Conservation (phyloP, 53 echinoderm and acorn worm species). For the Stichopus horrens region DNA sequence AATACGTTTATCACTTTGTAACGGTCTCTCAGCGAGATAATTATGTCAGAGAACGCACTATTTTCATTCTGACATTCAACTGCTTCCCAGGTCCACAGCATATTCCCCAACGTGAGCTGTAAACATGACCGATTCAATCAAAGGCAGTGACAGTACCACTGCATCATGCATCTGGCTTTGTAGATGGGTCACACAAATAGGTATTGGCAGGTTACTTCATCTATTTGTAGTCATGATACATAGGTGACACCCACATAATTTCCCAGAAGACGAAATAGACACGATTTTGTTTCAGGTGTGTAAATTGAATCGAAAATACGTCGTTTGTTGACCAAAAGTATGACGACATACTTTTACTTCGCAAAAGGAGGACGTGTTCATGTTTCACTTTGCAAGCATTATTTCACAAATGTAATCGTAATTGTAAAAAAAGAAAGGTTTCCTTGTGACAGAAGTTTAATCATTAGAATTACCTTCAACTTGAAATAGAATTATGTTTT, state of each 20-base stretch:
- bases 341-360: too few relatives aligned
- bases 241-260: constrained; percentile 13
- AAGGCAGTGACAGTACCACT: neutral
- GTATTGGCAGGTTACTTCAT: constrained; percentile 4
- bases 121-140: neutral
- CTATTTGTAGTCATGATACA: neutral
- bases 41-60: neutral
- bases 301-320: too few relatives aligned
- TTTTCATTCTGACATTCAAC: constrained; percentile 4
- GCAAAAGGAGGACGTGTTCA: too few relatives aligned
- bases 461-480: too few relatives aligned
- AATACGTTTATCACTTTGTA: neutral
- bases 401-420: too few relatives aligned
- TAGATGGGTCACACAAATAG: constrained; percentile 27
- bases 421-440: too few relatives aligned
- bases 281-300: too few relatives aligned
- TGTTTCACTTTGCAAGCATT: too few relatives aligned
- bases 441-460: too few relatives aligned
- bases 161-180: neutral
- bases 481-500: too few relatives aligned
- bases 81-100: constrained; percentile 10
- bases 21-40: neutral
- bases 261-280: too few relatives aligned
- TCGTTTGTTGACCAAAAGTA: too few relatives aligned
- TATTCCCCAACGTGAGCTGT: neutral